phyloP scores from a whole-genome alignment of 2,888 invertebrate species.

The Sphinx pinastri region DNA sequence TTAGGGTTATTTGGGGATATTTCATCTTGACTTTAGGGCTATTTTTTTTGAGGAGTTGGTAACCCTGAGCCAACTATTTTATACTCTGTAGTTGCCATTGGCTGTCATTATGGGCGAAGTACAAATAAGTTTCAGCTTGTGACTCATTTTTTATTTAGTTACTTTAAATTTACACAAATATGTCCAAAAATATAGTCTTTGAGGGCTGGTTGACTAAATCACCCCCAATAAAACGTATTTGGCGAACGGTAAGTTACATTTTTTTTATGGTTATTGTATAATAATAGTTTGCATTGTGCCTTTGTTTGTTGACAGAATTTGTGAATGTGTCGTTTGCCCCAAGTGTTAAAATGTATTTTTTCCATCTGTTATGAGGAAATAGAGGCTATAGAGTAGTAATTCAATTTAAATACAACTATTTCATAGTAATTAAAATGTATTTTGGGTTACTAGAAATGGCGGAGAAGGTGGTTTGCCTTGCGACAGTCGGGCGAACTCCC shows the following conservation, averaged over 20 bases:
- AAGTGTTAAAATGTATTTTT: constrained; percentile 15
- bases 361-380: background rate
- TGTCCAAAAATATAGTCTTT: constrained; percentile 89
- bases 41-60: too few relatives aligned
- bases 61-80: too few relatives aligned
- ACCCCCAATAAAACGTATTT: constrained; percentile 95
- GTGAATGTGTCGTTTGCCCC: constrained; percentile 40
- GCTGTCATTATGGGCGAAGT: constrained; percentile 36
- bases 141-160: constrained; percentile 52
- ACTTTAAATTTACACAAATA: constrained; percentile 46
- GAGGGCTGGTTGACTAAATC: constrained; percentile 98
- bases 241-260: constrained; percentile 93
- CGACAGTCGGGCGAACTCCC: constrained; percentile 96
- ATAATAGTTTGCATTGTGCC: constrained; percentile 44
- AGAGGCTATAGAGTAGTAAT: background rate
- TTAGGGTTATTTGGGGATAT: too few relatives aligned
- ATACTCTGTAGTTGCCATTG: constrained; percentile 7
- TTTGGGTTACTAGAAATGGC: constrained; percentile 90
- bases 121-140: constrained; percentile 48
- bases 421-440: background rate
- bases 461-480: constrained; percentile 96
- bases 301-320: constrained; percentile 71
- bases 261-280: constrained; percentile 36
- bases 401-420: background rate
- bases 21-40: too few relatives aligned